These are phyloP conservation scores for Gallinago paraguaiae DNA, from an alignment of 2,113 vertebrate genomes.

Conservation along the genomic window DNA sequence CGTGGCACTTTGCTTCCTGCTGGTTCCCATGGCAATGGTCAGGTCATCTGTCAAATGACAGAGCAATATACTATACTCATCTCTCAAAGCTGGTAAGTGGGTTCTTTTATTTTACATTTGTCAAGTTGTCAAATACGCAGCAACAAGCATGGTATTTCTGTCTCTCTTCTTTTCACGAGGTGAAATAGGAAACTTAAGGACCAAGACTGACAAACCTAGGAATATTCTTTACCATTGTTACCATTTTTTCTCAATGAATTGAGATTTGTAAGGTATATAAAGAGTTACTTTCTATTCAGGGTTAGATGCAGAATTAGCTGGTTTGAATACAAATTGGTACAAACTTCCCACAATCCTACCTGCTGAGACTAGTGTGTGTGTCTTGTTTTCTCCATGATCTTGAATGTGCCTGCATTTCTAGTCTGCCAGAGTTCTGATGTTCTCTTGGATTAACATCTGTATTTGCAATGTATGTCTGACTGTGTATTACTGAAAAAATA, in stretches of 20 bases:
- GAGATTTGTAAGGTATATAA: accelerated
- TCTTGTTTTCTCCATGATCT: background rate
- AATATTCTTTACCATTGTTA: background rate
- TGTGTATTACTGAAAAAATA: background rate
- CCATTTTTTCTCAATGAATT: background rate
- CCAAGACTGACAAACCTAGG: background rate
- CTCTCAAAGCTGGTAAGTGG: conserved; percentile 22
- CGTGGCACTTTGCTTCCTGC: background rate
- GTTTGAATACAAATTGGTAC: background rate
- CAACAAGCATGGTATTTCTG: background rate
- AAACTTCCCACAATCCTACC: background rate
- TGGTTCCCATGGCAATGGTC: conserved; percentile 35
- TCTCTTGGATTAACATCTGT: background rate
- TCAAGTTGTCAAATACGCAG: background rate
- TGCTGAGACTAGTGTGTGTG: background rate
- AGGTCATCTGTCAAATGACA: background rate
- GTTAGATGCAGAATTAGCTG: background rate
- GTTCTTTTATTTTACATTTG: conserved; percentile 20
- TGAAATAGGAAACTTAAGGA: background rate
- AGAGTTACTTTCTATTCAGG: background rate
- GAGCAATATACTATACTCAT: background rate
- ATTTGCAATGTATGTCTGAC: background rate
- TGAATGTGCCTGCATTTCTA: background rate
- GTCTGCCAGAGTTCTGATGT: background rate
- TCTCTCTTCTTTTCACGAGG: background rate